Evolutionary conservation across 2,113 vertebrate genomes (phyloP), one percentile per base, ranked within the genome.

Genomic region (Strix aluco): DNA sequence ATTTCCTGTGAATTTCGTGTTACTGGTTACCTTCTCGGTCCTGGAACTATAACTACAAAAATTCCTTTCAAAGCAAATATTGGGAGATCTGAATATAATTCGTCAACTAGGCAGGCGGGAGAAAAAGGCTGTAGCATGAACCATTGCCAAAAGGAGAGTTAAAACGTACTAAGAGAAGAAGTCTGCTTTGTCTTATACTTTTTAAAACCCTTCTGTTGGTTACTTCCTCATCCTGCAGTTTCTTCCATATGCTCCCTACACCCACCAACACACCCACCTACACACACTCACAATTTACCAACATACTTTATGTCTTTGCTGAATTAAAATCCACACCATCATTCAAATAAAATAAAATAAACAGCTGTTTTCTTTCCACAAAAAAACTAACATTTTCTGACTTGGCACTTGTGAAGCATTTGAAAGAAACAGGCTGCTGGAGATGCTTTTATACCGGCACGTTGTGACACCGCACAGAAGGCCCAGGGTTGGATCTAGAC

Each of bases 271-370:
- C 92, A 94, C 73, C 92, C 95, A 97, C 94, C 88, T 96, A 95
- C 94, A 90, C 71, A 87, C 46, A 27, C 91, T 89, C 92, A 77
- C 84, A 94, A 96, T 96, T 96, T 97, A 97, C 95, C 86, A 96
- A 95, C 94, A 95, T 89, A 91, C 65, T 95, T 85, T 70, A 71
- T 36, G 47, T 62, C 95, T 88, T 81, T 71, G 55, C 91, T 85
- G 87, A 95, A 92, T 94, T 96, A 65, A 88, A 92, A 91, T 83
- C 94, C 70, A 86, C 75, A 83, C 73, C 81, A 81, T 61, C 82
- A 92, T 93, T 97, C 90, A 96, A 94, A 95, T 95, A 93, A 95
- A 96, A 88, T 93, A 95, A 96, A 94, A 90, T 81, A 96, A 94
- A 67, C 94, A 91, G 54, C 81, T 94, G 94, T 63, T 94, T 94